These are phyloP conservation scores for Bombus difficillimus DNA, from an alignment of 1,140 invertebrate species.

Conservation along the genomic window DNA sequence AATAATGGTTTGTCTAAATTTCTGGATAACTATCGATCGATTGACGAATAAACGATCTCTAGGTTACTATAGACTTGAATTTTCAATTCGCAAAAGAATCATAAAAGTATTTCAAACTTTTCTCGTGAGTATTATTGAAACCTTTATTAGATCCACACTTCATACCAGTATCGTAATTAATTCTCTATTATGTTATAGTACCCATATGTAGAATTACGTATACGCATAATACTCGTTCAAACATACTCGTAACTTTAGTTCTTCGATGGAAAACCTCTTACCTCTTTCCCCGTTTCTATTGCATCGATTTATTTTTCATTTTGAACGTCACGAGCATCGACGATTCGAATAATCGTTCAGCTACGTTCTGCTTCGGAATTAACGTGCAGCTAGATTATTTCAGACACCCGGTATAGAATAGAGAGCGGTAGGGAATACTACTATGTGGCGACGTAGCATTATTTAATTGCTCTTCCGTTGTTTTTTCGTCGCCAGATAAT, in stretches of 20 bases:
- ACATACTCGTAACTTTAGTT: too few species aligned
- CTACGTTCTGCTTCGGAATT: not conserved
- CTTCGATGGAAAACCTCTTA: not conserved
- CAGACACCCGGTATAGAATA: constrained; percentile 67
- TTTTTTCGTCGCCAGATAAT: constrained; percentile 82
- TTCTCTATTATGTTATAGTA: not conserved
- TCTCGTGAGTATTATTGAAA: not conserved
- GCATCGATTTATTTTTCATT: not conserved
- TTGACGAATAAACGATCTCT: not conserved
- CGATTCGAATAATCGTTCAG: too few species aligned
- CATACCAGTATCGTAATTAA: not conserved
- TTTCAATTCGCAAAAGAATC: not conserved
- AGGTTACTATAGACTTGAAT: not conserved
- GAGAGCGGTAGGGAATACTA: constrained; percentile 58
- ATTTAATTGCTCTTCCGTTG: constrained; percentile 81
- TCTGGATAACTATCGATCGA: not conserved
- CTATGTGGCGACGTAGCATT: constrained; percentile 76
- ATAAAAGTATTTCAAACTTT: not conserved
- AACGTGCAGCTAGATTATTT: not conserved
- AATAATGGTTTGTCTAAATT: not conserved
- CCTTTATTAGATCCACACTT: not conserved
- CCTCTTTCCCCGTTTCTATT: too few species aligned
- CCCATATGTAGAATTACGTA: too few species aligned
- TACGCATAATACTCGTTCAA: too few species aligned
- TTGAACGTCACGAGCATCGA: not conserved